phyloP scores from a whole-genome alignment of 2,113 vertebrate genomes.

The Vimba vimba region DNA sequence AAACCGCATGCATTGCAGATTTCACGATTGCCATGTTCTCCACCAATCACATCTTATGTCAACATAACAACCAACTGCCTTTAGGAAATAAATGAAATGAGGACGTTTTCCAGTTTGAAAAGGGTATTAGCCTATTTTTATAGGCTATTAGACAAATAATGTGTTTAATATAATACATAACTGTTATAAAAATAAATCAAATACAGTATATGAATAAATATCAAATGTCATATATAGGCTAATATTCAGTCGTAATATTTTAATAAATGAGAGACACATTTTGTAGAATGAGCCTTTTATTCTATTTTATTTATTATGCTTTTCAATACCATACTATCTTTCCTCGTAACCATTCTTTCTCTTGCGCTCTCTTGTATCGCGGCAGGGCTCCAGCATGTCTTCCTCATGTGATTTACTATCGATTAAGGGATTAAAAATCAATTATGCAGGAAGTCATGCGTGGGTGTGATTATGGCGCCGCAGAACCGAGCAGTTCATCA shows the following conservation, averaged over 20 bases:
- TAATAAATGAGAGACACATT: neutral
- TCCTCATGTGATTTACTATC: constrained; percentile 81
- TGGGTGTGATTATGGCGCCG: constrained; percentile 78
- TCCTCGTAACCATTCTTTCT: constrained; percentile 26
- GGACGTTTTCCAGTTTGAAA: neutral
- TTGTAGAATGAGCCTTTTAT: neutral
- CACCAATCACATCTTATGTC: constrained; percentile 17
- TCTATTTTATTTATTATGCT: neutral
- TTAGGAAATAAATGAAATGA: neutral
- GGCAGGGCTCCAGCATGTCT: constrained; percentile 63
- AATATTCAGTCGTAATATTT: too few species aligned
- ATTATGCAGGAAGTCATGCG: constrained; percentile 81
- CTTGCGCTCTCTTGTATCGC: constrained; percentile 44
- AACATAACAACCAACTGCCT: neutral
- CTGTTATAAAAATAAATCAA: neutral
- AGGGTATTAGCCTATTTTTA: too few species aligned
- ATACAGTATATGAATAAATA: neutral
- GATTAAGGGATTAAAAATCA: constrained; percentile 85
- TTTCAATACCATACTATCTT: constrained; percentile 49
- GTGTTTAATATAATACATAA: neutral
- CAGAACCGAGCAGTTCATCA: constrained; percentile 79
- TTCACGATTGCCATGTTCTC: neutral
- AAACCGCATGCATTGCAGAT: neutral
- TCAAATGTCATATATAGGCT: too few species aligned
- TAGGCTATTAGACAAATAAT: neutral